Evolutionary conservation across 2,797 vertebrate species (phyloP).

Genomic region (Lutjanus argentimaculatus): DNA sequence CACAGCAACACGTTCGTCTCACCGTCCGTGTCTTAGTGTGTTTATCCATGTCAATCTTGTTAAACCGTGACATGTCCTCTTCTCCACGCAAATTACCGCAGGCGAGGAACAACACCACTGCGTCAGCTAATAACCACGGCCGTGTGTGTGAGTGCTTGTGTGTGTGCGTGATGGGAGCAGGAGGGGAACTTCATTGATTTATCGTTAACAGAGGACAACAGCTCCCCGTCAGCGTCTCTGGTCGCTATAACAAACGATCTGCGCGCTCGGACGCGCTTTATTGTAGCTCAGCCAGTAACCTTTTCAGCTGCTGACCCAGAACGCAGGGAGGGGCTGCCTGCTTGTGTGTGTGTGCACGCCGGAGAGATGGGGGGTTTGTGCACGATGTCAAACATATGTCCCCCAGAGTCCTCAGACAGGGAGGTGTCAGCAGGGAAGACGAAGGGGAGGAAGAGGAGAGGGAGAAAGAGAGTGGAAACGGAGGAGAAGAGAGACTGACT

Average conservation of each 20-base stretch:
- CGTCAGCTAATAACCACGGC: slow-evolving; percentile 75
- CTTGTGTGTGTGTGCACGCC: slow-evolving; percentile 33
- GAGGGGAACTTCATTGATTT: slow-evolving; percentile 85
- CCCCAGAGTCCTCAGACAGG: slow-evolving; percentile 84
- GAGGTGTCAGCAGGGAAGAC: slow-evolving; percentile 74
- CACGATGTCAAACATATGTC: slow-evolving; percentile 93
- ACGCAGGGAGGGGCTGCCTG: slow-evolving; percentile 80
- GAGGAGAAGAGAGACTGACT: slow-evolving; percentile 31
- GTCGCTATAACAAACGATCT: slow-evolving; percentile 91
- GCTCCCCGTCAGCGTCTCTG: slow-evolving; percentile 86
- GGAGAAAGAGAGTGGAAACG: slow-evolving; percentile 12
- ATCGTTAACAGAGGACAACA: slow-evolving; percentile 87
- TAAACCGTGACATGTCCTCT: slow-evolving; percentile 85
- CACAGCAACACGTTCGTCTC: slow-evolving; percentile 58
- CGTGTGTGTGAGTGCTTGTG: slow-evolving; percentile 29
- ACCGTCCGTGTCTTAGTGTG: slow-evolving; percentile 51
- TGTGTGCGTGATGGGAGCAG: slow-evolving; percentile 60
- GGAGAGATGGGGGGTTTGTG: slow-evolving; percentile 67
- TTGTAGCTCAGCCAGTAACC: slow-evolving; percentile 95
- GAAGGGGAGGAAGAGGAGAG: slow-evolving; percentile 54
- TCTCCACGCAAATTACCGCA: slow-evolving; percentile 82
- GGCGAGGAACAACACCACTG: slow-evolving; percentile 71
- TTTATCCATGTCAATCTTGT: slow-evolving; percentile 83
- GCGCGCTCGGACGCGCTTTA: slow-evolving; percentile 93
- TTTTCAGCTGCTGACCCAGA: slow-evolving; percentile 97